Base-by-base conservation (phyloP, 1,140 invertebrate species). In the Brachionus sp. region DNA sequence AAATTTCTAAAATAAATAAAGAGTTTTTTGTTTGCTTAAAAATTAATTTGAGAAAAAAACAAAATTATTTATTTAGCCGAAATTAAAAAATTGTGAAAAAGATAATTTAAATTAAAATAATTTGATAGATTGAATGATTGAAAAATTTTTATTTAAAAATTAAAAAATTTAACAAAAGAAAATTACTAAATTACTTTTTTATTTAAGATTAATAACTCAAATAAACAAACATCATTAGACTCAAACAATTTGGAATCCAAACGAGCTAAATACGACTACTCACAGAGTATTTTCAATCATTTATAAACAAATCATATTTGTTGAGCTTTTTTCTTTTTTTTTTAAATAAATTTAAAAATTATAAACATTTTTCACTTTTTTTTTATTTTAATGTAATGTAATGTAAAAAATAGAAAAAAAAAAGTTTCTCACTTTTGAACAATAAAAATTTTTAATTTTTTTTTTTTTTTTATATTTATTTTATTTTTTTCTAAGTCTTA, bases 211-310 rank as follows among this genome's bases (percentile, higher is more conserved):
- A 39, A 39, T 19, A 33, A 66, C 3, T 13, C 29, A 23, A 66
- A n/a, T 33, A 35, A 73, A 42, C 68, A 73, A 42, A 73, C 68
- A 73, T 12, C 42, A 75, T 29, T n/a, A 75, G 64, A 70, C 29
- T n/a, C 19, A 75, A 75, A 10, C 19, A 46, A 75, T 75, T 75
- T 44, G 25, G 42, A 75, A 46, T 10, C 70, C 4, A 75, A 75
- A 75, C 37, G 70, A 75, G 25, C 70, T 13, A 75, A 75, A 75
- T 75, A 75, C 25, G 70, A 75, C 19, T 46, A 46, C 29, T 75
- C 70, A 46, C 7, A 75, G 7, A 75, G 70, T 46, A 75, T 75
- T 50, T 75, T 75, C 25, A 75, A 75, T 75, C 70, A 75, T 75
- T 46, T 75, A 13, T 75, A 75, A 75, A 46, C 33, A 39, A 73